Base-by-base conservation (phyloP, 2,888 invertebrate species). In the Aplocera efformata region DNA sequence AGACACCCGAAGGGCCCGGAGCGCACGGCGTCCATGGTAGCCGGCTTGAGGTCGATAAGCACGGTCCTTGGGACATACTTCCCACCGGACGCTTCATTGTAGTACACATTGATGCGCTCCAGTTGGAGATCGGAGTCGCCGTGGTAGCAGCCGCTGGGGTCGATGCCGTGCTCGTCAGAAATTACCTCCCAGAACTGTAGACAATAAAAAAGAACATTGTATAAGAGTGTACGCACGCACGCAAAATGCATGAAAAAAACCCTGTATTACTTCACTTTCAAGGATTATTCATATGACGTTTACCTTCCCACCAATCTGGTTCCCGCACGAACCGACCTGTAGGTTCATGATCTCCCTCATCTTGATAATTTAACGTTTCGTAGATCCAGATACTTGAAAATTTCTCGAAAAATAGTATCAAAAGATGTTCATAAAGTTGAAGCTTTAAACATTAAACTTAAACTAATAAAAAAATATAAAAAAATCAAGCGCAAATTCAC, bases 1-100 rank as follows among this genome's bases (percentile, higher is more conserved):
- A 96, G 90, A 67, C 93, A 92, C 3, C 96, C 96, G 73, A 94
- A 96, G 17, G 93, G 92, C 7, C 96, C 96, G 1, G 95, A 94
- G 35, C 96, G 91, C 32, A 96, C 95, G 6, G 95, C 92, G 76
- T 96, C 96, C 96, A 96, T 96, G 31, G 86, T 83, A 13, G 77
- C 77, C 1, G 77, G 81, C 58, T 86, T 80, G 7, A 86, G 72
- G 59, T 88, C 85, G 1, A 82, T 65, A 6, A 86, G 64, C 10
- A 86, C 75, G 2, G 84, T 73, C n/a, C 86, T 68, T 10, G 85
- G 86, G 6, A 86, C 86, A 49, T 81, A 86, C 54, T 85, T 85
- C 27, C 89, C 84, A 8, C 86, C 89, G 3, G 85, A 73, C 0
- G 91, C 93, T 69, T 94, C 93, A 68, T 94, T 93, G 86, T 92